Conservation (phyloP, 2,888 invertebrate species). For the Pristionchus entomophagus region DNA sequence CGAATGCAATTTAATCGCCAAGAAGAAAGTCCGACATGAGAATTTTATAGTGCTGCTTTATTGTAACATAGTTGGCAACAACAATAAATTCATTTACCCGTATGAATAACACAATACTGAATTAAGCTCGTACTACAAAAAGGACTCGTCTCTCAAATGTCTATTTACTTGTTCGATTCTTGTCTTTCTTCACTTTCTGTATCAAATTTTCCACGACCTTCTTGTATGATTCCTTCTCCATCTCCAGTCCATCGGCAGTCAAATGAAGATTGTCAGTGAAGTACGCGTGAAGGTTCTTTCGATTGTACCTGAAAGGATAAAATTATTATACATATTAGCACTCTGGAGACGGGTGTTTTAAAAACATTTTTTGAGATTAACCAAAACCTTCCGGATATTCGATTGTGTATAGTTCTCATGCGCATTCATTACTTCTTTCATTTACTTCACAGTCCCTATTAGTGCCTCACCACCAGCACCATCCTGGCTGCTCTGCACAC, state of each 20-base stretch:
- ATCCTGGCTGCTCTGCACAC: slow-evolving; percentile 16
- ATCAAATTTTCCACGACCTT: background rate
- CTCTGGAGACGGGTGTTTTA: no score
- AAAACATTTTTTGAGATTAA: background rate
- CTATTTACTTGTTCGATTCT: background rate
- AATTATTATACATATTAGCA: background rate
- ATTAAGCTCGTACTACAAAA: background rate
- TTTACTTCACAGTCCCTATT: background rate
- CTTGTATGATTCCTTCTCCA: slow-evolving; percentile 17
- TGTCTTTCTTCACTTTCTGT: background rate
- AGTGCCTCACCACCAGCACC: slow-evolving; percentile 27
- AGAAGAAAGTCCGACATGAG: no score
- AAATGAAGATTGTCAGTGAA: slow-evolving; percentile 37
- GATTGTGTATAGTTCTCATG: no score
- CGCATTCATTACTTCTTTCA: background rate
- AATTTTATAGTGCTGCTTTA: no score
- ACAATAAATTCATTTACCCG: background rate
- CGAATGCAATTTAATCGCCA: no score
- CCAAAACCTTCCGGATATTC: no score
- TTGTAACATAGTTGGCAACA: no score
- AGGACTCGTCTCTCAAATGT: no score
- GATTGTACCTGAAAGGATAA: slow-evolving; percentile 9
- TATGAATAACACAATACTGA: background rate
- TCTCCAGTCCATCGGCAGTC: background rate
- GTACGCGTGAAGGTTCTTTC: slow-evolving; percentile 10